Evolutionary conservation across 2,888 invertebrate genomes (phyloP), one percentile per base, ranked within the genome.

Genomic region (Marronus borbonicus): DNA sequence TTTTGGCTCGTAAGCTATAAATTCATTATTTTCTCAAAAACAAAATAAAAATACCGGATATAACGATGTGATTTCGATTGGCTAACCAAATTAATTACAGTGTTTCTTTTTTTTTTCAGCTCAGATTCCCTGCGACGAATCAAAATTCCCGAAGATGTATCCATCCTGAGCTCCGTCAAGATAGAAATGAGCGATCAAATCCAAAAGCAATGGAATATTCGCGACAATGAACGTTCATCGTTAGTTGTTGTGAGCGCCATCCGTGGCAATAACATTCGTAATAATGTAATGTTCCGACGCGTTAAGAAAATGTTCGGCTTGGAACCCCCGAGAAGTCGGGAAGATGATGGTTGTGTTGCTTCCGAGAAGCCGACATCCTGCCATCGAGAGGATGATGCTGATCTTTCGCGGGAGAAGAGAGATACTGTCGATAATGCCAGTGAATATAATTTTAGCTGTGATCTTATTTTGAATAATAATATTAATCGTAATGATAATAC

Each of bases 401-500:
- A 20, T 36, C 36, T 36, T 17, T 36, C 8, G 10, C 20, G 49
- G 44, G 20, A 5, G 12, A 44, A 1, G 36, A 17, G 39, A 60
- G 55, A 58, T 58, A 20, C 55, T 58, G 60, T 20, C 44, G 60
- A 58, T 20, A 50, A 66, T 76, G 77, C 65, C 77, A 60, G 77
- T 74, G 72, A 77, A 74, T 77, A 72, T 65, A 72, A 72, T 72
- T 77, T 77, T 55, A 72, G 77, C 77, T 77, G 77, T 77, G 77
- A 77, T 77, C 62, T 77, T 72, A 52, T 76, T 76, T 76, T 64
- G 28, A 76, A 76, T 76, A 76, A 76, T 60, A 39, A 17, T 52
- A 72, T 17, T 55, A 62, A 58, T 65, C 7, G n/a, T 55, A 62
- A 58, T 50, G n/a, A 28, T 68, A 68, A 68, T 68, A 68, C 68